A percentile compares a stretch with the other conserved stretches of the same genome.
These are phyloP conservation scores for Psammodynastes pulverulentus DNA, from an alignment of 2,113 vertebrate species.

Conservation along the genomic window DNA sequence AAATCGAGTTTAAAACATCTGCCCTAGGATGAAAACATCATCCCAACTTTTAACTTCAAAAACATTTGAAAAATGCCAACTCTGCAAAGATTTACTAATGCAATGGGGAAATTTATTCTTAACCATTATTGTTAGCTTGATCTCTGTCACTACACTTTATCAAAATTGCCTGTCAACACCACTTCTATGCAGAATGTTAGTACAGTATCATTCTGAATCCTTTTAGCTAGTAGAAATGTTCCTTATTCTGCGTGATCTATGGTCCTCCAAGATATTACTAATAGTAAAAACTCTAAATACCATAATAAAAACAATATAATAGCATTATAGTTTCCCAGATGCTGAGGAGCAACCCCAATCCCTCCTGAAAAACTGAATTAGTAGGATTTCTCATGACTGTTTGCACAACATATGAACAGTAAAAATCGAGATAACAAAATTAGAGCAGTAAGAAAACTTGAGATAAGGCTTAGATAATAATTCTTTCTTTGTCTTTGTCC, in stretches of 20 bases:
- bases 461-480: neutral
- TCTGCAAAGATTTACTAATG: fast-evolving
- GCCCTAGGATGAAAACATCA: neutral
- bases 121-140: slow-evolving; percentile 1
- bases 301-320: neutral
- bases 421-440: neutral
- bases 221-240: slow-evolving; percentile 15
- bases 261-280: neutral
- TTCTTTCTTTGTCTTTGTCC: neutral
- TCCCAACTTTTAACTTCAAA: neutral
- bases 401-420: neutral
- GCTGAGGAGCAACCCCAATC: neutral
- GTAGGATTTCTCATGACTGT: neutral
- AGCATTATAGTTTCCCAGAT: neutral
- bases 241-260: neutral
- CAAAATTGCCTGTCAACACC: slow-evolving; percentile 35
- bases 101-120: neutral
- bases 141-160: slow-evolving; percentile 25
- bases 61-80: neutral
- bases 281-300: neutral
- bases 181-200: slow-evolving; percentile 24
- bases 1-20: neutral
- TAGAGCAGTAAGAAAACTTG: neutral
- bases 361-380: neutral
- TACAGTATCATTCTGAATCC: neutral